Conservation (phyloP, 2,888 invertebrate genomes). For the Acrobeloides nanus region DNA sequence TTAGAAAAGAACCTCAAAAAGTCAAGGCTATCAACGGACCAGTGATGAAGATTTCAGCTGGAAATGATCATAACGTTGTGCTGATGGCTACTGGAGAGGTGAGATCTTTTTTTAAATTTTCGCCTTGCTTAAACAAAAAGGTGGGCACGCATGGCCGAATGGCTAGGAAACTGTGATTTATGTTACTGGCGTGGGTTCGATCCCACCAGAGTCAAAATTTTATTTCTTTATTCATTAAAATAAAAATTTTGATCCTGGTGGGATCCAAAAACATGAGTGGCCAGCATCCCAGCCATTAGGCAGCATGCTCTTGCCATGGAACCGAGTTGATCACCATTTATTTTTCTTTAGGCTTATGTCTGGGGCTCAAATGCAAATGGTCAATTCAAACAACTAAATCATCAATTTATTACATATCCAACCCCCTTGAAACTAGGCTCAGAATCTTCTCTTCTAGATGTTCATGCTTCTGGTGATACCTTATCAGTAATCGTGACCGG, state of each 20-base stretch:
- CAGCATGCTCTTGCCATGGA: too few species aligned
- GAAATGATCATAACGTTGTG: conserved; percentile 21
- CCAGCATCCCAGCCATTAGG: too few species aligned
- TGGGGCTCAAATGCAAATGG: conserved; percentile 25
- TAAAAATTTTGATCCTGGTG: too few species aligned
- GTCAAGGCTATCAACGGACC: conserved; percentile 14
- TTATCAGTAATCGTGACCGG: conserved; percentile 16
- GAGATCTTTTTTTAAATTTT: too few species aligned
- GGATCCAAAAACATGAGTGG: too few species aligned
- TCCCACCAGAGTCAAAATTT: too few species aligned
- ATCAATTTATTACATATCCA: conserved; percentile 18
- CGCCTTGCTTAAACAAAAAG: not conserved
- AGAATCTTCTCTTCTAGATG: conserved; percentile 17
- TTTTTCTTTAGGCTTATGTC: conserved; percentile 16
- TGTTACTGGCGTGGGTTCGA: too few species aligned
- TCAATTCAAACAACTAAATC: conserved; percentile 20
- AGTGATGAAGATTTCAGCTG: conserved; percentile 18
- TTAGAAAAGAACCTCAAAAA: conserved; percentile 12
- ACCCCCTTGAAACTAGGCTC: conserved; percentile 21
- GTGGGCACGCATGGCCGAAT: too few species aligned
- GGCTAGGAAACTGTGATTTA: too few species aligned
- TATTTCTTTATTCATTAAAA: too few species aligned
- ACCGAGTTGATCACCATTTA: not conserved
- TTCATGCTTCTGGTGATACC: conserved; percentile 14
- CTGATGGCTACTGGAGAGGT: conserved; percentile 25